phyloP scores from a whole-genome alignment of 1,140 invertebrate genomes.

The Lordiphosa collinella region DNA sequence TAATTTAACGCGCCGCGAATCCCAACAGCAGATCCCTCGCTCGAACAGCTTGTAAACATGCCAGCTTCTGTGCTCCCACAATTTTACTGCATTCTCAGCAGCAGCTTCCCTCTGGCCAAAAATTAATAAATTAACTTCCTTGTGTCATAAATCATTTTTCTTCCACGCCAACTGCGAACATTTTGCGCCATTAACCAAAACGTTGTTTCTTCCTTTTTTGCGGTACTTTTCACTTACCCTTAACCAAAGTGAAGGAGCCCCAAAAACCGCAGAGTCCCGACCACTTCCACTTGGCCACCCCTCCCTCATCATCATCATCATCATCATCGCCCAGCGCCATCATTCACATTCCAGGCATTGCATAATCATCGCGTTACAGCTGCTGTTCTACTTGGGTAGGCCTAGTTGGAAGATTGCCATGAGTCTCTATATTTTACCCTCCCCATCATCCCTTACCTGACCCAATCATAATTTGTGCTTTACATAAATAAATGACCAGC shows the following conservation, averaged over 20 bases:
- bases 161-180: conserved; percentile 67
- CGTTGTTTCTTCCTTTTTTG: conserved; percentile 48
- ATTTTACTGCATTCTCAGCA: conserved; percentile 3
- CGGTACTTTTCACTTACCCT: conserved; percentile 74
- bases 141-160: conserved; percentile 74
- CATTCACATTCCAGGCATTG: conserved; percentile 55
- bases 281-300: conserved; percentile 19
- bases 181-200: conserved; percentile 73
- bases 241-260: conserved; percentile 37
- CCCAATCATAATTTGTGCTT: conserved; percentile 78
- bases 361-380: conserved; percentile 66
- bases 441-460: conserved; percentile 8
- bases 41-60: conserved; percentile 56
- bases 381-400: conserved; percentile 59
- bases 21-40: conserved; percentile 28
- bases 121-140: conserved; percentile 79
- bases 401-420: conserved; percentile 58
- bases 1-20: conserved; percentile 18
- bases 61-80: conserved; percentile 1
- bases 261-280: conserved; percentile 45
- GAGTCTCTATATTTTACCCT: conserved; percentile 2
- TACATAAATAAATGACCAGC: conserved; percentile 77
- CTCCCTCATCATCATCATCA: conserved; percentile 11
- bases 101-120: conserved; percentile 20
- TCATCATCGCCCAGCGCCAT: conserved; percentile 37